Evolutionary conservation across 2,797 vertebrate genomes (phyloP).

Genomic region (Cygnus olor): DNA sequence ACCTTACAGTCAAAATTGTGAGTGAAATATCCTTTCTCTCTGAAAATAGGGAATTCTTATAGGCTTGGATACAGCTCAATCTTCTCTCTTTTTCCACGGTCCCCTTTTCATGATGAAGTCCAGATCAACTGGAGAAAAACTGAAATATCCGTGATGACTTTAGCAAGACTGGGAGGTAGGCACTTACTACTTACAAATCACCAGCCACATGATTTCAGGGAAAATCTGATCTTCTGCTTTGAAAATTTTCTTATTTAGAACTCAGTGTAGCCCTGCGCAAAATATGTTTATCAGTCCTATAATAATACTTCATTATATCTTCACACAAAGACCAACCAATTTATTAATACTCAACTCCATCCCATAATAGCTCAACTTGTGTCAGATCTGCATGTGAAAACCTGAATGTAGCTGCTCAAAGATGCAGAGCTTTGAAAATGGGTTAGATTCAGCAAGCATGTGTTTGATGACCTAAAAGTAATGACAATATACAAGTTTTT

Average conservation of each 20-base stretch:
- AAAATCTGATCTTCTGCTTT: neutral
- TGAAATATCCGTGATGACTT: neutral
- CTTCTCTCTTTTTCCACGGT: neutral
- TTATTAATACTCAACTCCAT: neutral
- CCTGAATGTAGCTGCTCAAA: neutral
- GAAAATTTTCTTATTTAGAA: neutral
- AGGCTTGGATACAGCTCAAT: accelerated
- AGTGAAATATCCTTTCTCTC: neutral
- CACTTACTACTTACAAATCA: neutral
- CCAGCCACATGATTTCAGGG: neutral
- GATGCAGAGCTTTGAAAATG: neutral
- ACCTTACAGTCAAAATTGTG: neutral
- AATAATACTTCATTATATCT: neutral
- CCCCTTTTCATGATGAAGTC: neutral
- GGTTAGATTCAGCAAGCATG: neutral
- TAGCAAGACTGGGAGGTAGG: neutral
- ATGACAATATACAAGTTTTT: neutral
- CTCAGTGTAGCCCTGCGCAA: neutral
- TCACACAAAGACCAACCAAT: neutral
- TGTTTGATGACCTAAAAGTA: conserved; percentile 10
- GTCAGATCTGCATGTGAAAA: neutral
- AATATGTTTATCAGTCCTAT: neutral
- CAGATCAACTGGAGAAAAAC: accelerated
- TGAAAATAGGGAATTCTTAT: neutral
- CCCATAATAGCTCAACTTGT: neutral